Base-by-base conservation (phyloP, 2,888 invertebrate species). In the Andrena fulva region DNA sequence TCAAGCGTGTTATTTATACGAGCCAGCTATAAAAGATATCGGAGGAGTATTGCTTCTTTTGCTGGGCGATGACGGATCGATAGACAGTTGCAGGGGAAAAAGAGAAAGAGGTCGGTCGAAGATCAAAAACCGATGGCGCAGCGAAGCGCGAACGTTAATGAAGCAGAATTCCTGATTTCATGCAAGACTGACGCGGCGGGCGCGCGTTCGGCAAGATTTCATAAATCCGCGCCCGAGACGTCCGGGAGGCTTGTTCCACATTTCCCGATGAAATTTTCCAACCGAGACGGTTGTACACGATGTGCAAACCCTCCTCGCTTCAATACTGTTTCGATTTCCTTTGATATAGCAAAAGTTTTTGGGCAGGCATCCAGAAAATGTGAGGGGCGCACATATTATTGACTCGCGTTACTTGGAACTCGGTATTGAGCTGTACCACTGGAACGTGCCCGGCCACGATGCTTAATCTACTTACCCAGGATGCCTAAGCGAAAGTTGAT, bases 401-500 rank as follows among this genome's bases (percentile, higher is more conserved):
- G 48, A 62, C 48, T 64, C 8, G 7, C 33, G 29, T 7, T 16
- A 68, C 54, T 68, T 1, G 33, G 10, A 5, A 6, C 0, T 3
- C 4, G 27, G 29, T 33, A 27, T 50, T 2, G 12, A 64, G 12
- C 16, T 12, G 16, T 27, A 33, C 27, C 59, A 31, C 20, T 7
- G 4, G 2, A 5, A 48, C n/a, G 20, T 4, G 29, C 29, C 59
- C 7, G 27, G 24, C 12, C 10, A n/a, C 7, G 12, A 59, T 1
- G 10, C n/a, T 7, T 12, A 35, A 60, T 8, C 8, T 16, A 94
- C 95, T 95, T 94, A 98, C 98, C 98, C 86, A 98, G 95, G 89
- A 97, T 96, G 16, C 98, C 98, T 16, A 98, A 95, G 54, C 98
- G 95, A 92, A 96, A 98, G 94, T 98, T 98, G 79, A 98, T 94